Conservation (phyloP, 2,888 invertebrate species). For the Phragmatobia fuliginosa region DNA sequence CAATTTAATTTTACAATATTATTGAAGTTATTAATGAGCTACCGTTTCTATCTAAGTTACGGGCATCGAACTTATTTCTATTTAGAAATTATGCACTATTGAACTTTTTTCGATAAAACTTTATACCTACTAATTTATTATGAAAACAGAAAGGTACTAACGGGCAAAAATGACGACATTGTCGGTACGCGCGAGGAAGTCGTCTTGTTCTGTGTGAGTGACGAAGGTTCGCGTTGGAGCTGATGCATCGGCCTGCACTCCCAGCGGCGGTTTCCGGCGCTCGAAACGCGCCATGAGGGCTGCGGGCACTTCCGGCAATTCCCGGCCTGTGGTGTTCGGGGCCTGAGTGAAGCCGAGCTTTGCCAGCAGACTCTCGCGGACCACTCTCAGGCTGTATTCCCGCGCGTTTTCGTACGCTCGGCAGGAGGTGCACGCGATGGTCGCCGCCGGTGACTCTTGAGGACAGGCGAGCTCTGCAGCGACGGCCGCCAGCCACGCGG, state of each 20-base stretch:
- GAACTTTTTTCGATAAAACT: conserved; percentile 29
- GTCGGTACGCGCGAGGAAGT: conserved; percentile 89
- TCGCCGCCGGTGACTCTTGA: conserved; percentile 68
- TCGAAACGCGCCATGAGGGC: conserved; percentile 84
- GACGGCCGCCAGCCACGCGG: conserved; percentile 82
- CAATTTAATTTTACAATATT: background rate
- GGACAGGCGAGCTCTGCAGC: conserved; percentile 78
- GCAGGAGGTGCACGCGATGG: conserved; percentile 83
- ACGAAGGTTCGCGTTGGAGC: conserved; percentile 82
- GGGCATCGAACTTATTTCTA: conserved; percentile 71
- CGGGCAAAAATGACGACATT: conserved; percentile 90
- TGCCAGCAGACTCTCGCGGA: conserved; percentile 88
- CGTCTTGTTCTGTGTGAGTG: conserved; percentile 88
- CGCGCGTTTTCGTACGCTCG: conserved; percentile 86
- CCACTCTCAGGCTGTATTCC: conserved; percentile 87
- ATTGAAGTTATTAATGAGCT: conserved; percentile 31
- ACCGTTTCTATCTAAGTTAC: conserved; percentile 52
- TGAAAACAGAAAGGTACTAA: conserved; percentile 81
- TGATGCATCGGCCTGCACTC: conserved; percentile 88
- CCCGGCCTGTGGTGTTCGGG: conserved; percentile 88
- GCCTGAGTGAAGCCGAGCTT: conserved; percentile 88
- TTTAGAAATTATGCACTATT: conserved; percentile 46
- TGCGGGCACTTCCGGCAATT: conserved; percentile 86
- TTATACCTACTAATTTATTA: conserved; percentile 33
- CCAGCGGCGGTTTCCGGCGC: conserved; percentile 84